These are phyloP conservation scores for Oreochromis niloticus DNA, from an alignment of 2,113 vertebrate genomes.

Conservation along the genomic window DNA sequence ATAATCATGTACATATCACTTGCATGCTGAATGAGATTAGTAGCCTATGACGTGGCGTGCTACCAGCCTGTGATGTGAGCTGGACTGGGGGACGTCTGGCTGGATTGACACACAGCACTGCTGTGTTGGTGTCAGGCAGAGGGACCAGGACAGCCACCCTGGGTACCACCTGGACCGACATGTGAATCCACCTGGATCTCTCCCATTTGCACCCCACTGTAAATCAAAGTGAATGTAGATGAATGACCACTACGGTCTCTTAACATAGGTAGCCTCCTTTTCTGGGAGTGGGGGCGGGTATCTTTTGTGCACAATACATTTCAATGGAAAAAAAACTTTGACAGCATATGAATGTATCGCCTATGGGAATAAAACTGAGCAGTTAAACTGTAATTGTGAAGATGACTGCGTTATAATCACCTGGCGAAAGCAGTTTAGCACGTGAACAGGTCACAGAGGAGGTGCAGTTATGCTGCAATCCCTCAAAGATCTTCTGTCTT, in stretches of 20 bases:
- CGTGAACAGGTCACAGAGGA: neutral
- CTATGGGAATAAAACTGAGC: conserved; percentile 6
- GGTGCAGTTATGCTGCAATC: neutral
- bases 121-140: conserved; percentile 28
- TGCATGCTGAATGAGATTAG: conserved; percentile 50
- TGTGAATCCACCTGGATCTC: conserved; percentile 30
- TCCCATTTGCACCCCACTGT: conserved; percentile 18
- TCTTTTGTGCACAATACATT: neutral
- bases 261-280: conserved; percentile 20
- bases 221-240: conserved; percentile 22
- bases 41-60: conserved; percentile 10
- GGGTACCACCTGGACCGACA: conserved; percentile 26
- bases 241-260: conserved; percentile 47
- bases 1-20: conserved; percentile 13
- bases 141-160: conserved; percentile 62
- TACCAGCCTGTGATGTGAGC: conserved; percentile 34
- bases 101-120: conserved; percentile 18
- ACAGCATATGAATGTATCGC: conserved; percentile 51
- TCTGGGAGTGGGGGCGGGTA: neutral
- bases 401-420: neutral
- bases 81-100: conserved; percentile 28
- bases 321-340: neutral
- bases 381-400: neutral
- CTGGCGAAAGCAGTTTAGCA: neutral
- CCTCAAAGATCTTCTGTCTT: conserved; percentile 40